These are phyloP conservation scores for Rotaria macrura DNA, from an alignment of 2,888 invertebrate genomes.

Conservation along the genomic window DNA sequence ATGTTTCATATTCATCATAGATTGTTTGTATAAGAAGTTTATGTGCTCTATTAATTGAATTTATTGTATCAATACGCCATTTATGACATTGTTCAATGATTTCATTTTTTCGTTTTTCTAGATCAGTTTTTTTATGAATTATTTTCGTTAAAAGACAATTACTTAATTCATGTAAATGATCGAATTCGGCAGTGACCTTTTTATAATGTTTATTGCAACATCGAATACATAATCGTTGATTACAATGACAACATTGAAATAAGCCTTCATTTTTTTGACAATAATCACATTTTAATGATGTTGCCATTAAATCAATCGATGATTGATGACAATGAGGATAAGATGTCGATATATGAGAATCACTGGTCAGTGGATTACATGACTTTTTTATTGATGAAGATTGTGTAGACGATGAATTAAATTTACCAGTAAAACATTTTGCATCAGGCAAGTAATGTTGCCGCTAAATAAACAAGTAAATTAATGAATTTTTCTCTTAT, in stretches of 20 bases:
- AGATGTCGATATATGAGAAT: not conserved
- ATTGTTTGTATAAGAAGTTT: not conserved
- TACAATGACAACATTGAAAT: constrained; percentile 22
- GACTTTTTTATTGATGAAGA: not conserved
- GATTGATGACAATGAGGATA: not conserved
- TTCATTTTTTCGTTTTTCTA: constrained; percentile 7
- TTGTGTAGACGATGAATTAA: not conserved
- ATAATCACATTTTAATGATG: not conserved
- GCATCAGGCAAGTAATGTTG: not conserved
- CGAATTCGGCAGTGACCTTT: not conserved
- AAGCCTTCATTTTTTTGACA: not conserved
- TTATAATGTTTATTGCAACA: constrained; percentile 22
- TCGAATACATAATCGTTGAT: constrained; percentile 14
- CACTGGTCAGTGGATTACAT: not conserved
- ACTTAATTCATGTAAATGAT: not conserved
- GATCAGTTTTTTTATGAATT: constrained; percentile 2
- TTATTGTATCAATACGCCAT: not conserved
- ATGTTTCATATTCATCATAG: not conserved
- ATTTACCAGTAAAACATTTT: not conserved
- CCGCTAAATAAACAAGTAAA: not conserved
- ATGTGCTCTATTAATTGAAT: constrained; percentile 4
- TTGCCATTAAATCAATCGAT: not conserved
- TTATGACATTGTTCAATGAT: constrained; percentile 12
- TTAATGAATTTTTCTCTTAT: too few species aligned
- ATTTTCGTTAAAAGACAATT: not conserved